A percentile compares a stretch with the other conserved stretches of the same genome.
Evolutionary conservation across 2,797 vertebrate genomes (phyloP).

Genomic region (Simalia tracyae): DNA sequence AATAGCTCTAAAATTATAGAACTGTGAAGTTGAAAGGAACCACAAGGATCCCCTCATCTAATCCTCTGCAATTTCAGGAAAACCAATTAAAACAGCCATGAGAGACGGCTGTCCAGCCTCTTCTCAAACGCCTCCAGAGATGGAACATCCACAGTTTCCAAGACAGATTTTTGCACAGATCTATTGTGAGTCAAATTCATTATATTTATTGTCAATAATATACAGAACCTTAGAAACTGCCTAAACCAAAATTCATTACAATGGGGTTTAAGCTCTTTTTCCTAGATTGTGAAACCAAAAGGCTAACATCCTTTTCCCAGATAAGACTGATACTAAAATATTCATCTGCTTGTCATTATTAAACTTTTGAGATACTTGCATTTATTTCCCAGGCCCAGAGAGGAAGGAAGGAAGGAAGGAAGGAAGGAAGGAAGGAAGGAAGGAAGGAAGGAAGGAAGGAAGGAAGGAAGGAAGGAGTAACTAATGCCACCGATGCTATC

Average conservation of each 20-base stretch:
- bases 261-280: background rate
- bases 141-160: background rate
- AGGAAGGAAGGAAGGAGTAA: background rate
- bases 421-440: no score
- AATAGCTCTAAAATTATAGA: background rate
- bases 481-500: background rate
- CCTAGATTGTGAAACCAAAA: background rate
- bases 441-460: no score
- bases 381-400: no score
- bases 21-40: background rate
- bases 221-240: background rate
- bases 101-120: background rate
- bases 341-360: no score
- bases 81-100: no score
- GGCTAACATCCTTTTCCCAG: background rate
- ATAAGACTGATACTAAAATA: background rate
- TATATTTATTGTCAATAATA: background rate
- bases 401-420: no score
- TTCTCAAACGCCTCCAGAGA: background rate
- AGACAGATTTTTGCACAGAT: fast-evolving
- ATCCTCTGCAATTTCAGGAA: background rate
- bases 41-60: background rate
- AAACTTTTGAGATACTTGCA: no score
- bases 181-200: background rate
- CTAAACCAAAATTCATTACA: background rate